Conservation (phyloP, 2,113 vertebrate genomes). For the Trogon melanurus region DNA sequence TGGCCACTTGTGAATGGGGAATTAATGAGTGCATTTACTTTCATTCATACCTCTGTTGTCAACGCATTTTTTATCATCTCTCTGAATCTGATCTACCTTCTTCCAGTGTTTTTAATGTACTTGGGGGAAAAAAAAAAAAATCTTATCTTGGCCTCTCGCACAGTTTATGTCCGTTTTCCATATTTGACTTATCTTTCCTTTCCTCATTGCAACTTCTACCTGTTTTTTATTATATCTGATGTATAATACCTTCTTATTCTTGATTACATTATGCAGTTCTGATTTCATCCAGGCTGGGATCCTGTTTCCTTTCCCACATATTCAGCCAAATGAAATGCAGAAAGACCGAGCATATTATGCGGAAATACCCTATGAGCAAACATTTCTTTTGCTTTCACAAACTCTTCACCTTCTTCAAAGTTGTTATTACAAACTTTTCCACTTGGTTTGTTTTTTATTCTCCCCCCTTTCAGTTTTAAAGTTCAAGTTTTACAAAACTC, state of each 20-base stretch:
- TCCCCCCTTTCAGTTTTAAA: neutral
- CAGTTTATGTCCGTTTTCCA: conserved; percentile 26
- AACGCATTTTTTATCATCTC: neutral
- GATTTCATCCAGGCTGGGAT: conserved; percentile 45
- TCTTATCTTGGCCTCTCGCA: neutral
- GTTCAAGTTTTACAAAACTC: neutral
- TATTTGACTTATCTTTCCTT: conserved; percentile 13
- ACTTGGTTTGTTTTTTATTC: neutral
- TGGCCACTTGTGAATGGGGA: neutral
- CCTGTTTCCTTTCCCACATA: neutral
- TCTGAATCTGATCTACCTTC: neutral
- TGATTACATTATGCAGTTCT: conserved; percentile 71
- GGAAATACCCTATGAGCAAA: conserved; percentile 7
- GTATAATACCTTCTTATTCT: neutral
- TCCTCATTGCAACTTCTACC: neutral
- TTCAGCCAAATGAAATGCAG: conserved; percentile 11
- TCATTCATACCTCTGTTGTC: conserved; percentile 10
- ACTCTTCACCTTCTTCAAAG: neutral
- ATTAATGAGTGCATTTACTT: conserved; percentile 8
- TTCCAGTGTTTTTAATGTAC: neutral
- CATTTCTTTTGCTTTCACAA: neutral
- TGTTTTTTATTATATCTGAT: neutral
- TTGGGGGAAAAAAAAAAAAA: neutral
- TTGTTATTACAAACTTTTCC: neutral
- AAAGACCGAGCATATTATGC: neutral